phyloP scores from a whole-genome alignment of 2,113 vertebrate species.

The Chaenogobius annularis region DNA sequence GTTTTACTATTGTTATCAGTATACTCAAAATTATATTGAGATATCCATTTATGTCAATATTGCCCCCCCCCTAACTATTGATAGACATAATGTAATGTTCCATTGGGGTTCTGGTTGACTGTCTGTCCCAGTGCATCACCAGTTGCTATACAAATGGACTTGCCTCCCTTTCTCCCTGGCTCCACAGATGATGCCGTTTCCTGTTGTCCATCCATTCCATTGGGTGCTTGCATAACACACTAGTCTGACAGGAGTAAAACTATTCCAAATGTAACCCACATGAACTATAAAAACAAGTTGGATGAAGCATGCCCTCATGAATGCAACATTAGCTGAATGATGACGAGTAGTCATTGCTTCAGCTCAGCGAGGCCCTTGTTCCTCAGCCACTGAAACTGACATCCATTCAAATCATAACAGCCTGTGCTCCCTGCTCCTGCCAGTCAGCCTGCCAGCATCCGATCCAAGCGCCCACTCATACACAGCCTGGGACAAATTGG shows the following conservation, averaged over 20 bases:
- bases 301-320: not conserved
- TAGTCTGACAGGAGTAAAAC: not conserved
- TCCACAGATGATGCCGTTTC: not conserved
- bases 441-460: constrained; percentile 50
- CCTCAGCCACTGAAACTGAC: constrained; percentile 61
- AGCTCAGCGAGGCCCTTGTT: constrained; percentile 53
- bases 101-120: not conserved
- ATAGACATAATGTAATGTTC: not conserved
- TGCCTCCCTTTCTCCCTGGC: not conserved
- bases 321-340: constrained; percentile 14
- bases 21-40: too few species aligned
- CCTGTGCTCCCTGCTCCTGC: constrained; percentile 36
- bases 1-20: too few species aligned
- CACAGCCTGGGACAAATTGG: constrained; percentile 77
- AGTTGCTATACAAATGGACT: too few species aligned
- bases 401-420: constrained; percentile 77
- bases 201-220: not conserved
- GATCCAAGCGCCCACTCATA: constrained; percentile 55
- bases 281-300: not conserved
- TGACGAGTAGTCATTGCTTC: constrained; percentile 22
- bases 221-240: not conserved
- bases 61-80: too few species aligned
- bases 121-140: not conserved
- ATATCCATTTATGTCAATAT: too few species aligned
- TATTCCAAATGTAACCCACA: not conserved